Evolutionary conservation across 2,797 vertebrate genomes (phyloP).

Genomic region (Acestrorhynchus altus): DNA sequence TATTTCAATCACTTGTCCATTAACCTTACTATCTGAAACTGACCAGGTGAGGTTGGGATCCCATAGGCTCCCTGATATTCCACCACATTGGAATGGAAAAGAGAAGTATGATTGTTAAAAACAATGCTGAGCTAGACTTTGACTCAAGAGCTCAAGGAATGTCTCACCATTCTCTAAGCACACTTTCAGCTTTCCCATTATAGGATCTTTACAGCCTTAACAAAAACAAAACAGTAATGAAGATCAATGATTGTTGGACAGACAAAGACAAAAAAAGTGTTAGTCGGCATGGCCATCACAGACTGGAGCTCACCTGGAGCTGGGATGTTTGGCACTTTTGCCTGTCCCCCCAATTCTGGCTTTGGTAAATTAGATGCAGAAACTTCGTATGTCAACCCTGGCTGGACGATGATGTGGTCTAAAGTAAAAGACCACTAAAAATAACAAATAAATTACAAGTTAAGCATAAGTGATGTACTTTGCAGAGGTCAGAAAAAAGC

Average conservation of each 20-base stretch:
- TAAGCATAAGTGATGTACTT: neutral
- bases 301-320: slow-evolving; percentile 67
- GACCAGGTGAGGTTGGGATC: slow-evolving; percentile 46
- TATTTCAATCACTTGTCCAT: slow-evolving; percentile 53
- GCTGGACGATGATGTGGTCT: slow-evolving; percentile 66
- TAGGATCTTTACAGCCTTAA: slow-evolving; percentile 66
- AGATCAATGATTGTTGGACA: neutral
- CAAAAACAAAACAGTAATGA: slow-evolving; percentile 14
- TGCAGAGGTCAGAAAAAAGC: neutral
- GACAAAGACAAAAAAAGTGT: neutral
- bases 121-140: neutral
- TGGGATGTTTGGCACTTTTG: slow-evolving; percentile 27
- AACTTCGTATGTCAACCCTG: slow-evolving; percentile 65
- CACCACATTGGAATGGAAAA: neutral
- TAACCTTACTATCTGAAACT: slow-evolving; percentile 32
- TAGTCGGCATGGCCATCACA: neutral
- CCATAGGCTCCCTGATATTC: slow-evolving; percentile 74
- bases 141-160: neutral
- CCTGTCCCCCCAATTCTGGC: slow-evolving; percentile 31
- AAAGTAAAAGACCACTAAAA: slow-evolving; percentile 74
- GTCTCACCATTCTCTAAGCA: slow-evolving; percentile 72
- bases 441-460: slow-evolving; percentile 7
- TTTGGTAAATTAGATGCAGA: slow-evolving; percentile 72
- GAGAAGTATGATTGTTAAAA: neutral
- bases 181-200: slow-evolving; percentile 51